Conservation (phyloP, 2,888 invertebrate genomes). For the Nephrotoma appendiculata region DNA sequence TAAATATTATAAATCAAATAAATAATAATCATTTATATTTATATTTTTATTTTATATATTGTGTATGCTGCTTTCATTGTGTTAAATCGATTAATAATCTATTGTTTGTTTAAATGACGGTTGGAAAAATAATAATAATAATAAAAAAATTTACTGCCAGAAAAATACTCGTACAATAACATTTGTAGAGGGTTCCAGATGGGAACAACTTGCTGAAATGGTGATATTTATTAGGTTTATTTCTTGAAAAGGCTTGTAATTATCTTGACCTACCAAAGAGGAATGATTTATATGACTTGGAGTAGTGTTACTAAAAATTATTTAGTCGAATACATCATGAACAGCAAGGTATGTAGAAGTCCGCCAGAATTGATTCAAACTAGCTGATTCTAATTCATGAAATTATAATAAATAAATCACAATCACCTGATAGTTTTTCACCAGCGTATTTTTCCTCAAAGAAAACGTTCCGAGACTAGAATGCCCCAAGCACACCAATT, state of each 20-base stretch:
- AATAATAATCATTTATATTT: neutral
- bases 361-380: too few relatives aligned
- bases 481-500: too few relatives aligned
- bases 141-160: neutral
- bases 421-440: too few relatives aligned
- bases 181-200: neutral
- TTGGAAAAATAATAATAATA: neutral
- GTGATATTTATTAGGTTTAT: neutral
- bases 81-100: neutral
- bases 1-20: neutral
- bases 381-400: too few relatives aligned
- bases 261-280: too few relatives aligned
- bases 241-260: neutral
- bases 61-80: neutral
- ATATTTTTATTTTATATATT: neutral
- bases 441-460: too few relatives aligned
- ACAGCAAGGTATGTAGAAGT: too few relatives aligned
- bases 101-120: neutral
- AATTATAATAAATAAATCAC: too few relatives aligned
- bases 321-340: too few relatives aligned
- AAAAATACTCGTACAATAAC: neutral
- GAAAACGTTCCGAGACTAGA: too few relatives aligned
- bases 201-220: neutral
- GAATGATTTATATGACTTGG: too few relatives aligned
- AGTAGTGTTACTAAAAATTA: too few relatives aligned